Evolutionary conservation across 2,797 vertebrate genomes (phyloP).

Genomic region (Coracias cyanogaster): DNA sequence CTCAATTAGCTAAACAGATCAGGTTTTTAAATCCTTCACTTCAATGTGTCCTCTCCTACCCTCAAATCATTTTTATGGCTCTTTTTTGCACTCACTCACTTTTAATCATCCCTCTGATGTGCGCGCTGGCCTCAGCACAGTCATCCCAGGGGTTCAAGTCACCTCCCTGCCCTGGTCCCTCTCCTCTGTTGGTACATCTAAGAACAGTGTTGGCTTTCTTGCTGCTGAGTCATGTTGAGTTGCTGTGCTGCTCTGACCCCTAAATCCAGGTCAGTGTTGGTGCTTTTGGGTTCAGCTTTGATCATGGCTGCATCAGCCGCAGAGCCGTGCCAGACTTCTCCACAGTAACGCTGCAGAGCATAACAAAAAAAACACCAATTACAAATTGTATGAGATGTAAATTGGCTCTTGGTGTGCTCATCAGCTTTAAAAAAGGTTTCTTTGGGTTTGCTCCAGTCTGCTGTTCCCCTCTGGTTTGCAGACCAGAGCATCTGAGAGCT

Average conservation of each 20-base stretch:
- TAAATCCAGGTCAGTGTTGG: background rate
- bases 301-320: accelerated
- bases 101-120: background rate
- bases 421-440: background rate
- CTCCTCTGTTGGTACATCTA: background rate
- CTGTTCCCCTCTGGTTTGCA: background rate
- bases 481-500: background rate
- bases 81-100: background rate
- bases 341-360: accelerated
- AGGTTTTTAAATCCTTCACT: conserved; percentile 21
- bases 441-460: background rate
- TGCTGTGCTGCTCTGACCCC: background rate
- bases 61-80: conserved; percentile 33
- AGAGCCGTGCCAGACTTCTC: background rate
- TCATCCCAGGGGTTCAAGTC: background rate
- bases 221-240: background rate
- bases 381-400: background rate
- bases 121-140: background rate
- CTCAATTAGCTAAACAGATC: conserved; percentile 38
- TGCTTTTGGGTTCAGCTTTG: background rate
- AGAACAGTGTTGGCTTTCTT: background rate
- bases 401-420: background rate
- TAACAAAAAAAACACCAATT: accelerated
- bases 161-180: background rate
- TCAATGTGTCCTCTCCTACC: background rate